Evolutionary conservation across 2,113 vertebrate species (phyloP).

Genomic region (Ardeotis arabs): DNA sequence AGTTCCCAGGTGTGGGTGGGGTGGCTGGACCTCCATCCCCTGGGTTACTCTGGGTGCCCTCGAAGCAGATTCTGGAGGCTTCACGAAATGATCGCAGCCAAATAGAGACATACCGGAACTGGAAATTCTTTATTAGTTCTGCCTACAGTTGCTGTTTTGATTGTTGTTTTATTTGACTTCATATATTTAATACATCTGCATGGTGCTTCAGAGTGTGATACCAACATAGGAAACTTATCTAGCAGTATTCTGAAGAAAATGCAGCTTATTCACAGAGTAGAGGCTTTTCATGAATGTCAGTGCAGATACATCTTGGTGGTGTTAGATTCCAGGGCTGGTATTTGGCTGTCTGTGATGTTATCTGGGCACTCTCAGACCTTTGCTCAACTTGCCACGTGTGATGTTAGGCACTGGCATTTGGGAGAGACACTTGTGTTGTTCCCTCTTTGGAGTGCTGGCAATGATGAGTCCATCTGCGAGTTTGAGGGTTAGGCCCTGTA

Average conservation of each 20-base stretch:
- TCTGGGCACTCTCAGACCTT: background rate
- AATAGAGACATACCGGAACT: background rate
- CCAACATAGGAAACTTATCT: background rate
- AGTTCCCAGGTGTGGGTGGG: background rate
- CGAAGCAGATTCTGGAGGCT: background rate
- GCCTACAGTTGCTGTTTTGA: background rate
- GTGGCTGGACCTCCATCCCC: background rate
- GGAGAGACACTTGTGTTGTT: accelerated
- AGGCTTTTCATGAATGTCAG: background rate
- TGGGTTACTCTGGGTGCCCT: background rate
- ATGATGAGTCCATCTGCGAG: accelerated
- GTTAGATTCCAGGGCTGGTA: background rate
- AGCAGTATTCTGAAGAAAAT: background rate
- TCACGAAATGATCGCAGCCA: background rate
- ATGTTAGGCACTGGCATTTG: accelerated
- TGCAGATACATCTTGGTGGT: background rate
- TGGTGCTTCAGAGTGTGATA: background rate
- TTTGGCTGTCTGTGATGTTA: background rate
- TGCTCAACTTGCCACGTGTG: accelerated
- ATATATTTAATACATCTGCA: background rate
- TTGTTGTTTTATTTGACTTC: background rate
- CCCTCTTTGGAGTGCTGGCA: background rate
- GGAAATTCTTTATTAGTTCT: background rate
- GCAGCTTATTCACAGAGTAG: background rate
- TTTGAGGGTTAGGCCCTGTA: background rate